A percentile compares a stretch with the other conserved stretches of the same genome.
These are phyloP conservation scores for Muscina levida DNA, from an alignment of 2,888 invertebrate genomes.

Conservation along the genomic window DNA sequence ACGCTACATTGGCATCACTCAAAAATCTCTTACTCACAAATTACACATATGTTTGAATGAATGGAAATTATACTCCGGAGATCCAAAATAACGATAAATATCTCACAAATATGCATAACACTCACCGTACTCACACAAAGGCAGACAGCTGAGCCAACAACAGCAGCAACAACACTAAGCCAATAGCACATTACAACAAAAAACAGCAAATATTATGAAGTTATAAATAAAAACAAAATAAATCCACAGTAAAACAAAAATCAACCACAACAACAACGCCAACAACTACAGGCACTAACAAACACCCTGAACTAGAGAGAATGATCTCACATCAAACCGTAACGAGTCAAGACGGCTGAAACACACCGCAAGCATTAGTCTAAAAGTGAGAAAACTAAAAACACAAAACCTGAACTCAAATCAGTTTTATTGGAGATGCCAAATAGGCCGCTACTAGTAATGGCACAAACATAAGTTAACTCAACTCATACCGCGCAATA, in stretches of 20 bases:
- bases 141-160: slow-evolving; percentile 48
- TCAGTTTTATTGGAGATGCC: slow-evolving; percentile 32
- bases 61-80: slow-evolving; percentile 47
- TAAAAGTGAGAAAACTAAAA: slow-evolving; percentile 7
- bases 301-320: too few relatives aligned
- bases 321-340: slow-evolving; percentile 58
- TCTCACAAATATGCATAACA: slow-evolving; percentile 16
- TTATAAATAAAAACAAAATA: slow-evolving; percentile 46
- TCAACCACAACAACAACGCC: not conserved
- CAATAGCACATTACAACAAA: not conserved
- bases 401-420: slow-evolving; percentile 23
- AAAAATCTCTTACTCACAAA: not conserved
- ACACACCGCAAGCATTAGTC: slow-evolving; percentile 17
- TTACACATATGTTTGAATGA: too few relatives aligned
- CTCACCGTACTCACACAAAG: slow-evolving; percentile 1
- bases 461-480: slow-evolving; percentile 32
- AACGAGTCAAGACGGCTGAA: slow-evolving; percentile 33
- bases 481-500: too few relatives aligned
- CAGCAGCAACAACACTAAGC: slow-evolving; percentile 20
- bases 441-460: slow-evolving; percentile 21
- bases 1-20: slow-evolving; percentile 24
- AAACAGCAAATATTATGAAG: slow-evolving; percentile 32
- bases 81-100: slow-evolving; percentile 40
- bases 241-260: slow-evolving; percentile 20
- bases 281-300: too few relatives aligned